phyloP scores from a whole-genome alignment of 2,113 vertebrate species.

The Leucoraja erinaceus region DNA sequence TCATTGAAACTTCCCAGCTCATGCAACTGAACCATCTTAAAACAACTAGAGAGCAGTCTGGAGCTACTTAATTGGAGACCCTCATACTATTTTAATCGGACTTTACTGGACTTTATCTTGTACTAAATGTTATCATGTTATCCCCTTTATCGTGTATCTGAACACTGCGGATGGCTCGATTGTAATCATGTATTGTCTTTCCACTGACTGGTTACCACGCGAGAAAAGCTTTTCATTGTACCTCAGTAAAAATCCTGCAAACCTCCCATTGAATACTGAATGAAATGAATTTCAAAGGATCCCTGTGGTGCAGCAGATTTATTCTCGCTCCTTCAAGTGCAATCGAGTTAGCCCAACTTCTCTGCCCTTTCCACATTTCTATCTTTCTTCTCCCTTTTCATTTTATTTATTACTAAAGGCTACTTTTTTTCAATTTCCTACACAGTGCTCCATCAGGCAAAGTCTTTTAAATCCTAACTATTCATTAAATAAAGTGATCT shows the following conservation, averaged over 20 bases:
- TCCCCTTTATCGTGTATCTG: no score
- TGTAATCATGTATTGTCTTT: no score
- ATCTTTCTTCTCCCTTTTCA: neutral
- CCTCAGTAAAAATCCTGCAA: neutral
- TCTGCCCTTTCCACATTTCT: neutral
- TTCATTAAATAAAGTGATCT: neutral
- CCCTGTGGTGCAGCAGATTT: neutral
- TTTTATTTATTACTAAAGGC: neutral
- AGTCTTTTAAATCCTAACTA: neutral
- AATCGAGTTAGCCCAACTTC: neutral
- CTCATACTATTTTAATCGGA: no score
- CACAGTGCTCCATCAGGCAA: neutral
- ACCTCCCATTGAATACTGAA: neutral
- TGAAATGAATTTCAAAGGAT: neutral
- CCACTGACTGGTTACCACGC: no score
- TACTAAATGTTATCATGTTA: no score
- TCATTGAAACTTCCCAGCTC: no score
- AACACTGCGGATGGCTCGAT: no score
- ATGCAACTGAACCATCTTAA: no score
- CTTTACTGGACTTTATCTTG: no score
- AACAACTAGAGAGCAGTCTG: no score
- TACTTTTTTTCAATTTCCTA: neutral
- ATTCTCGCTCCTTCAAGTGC: neutral
- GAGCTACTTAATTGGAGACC: no score
- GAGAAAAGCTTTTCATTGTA: no score